A percentile compares a stretch with the other conserved stretches of the same genome.
Evolutionary conservation across 2,113 vertebrate species (phyloP).

Genomic region (Speoplatyrhinus poulsoni): DNA sequence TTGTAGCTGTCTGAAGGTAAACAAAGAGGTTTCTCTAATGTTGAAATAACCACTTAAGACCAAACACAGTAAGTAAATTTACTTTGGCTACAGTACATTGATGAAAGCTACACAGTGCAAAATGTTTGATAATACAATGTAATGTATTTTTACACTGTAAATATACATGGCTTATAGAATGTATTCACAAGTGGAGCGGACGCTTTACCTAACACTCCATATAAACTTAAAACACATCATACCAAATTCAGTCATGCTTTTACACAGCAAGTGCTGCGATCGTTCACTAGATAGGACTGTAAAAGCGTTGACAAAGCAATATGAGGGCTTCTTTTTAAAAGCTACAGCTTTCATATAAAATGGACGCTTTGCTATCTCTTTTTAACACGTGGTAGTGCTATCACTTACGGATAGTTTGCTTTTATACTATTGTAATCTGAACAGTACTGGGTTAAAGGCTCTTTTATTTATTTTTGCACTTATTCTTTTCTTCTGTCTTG

Average conservation of each 20-base stretch:
- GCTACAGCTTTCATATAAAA: conserved; percentile 50
- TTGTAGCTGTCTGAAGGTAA: conserved; percentile 47
- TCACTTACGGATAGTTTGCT: conserved; percentile 31
- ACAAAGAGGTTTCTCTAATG: conserved; percentile 43
- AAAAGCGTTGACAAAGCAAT: conserved; percentile 37
- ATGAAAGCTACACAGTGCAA: conserved; percentile 65
- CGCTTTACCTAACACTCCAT: conserved; percentile 31
- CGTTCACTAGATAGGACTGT: conserved; percentile 47
- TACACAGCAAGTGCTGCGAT: conserved; percentile 47
- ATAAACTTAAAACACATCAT: conserved; percentile 33
- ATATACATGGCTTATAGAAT: conserved; percentile 55
- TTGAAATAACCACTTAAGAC: conserved; percentile 48
- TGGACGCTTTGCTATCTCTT: conserved; percentile 1
- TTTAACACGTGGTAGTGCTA: conserved; percentile 62
- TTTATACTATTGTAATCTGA: conserved; percentile 4
- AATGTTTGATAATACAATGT: conserved; percentile 48
- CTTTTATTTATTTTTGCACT: neutral
- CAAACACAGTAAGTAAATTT: conserved; percentile 53
- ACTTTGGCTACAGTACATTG: conserved; percentile 62
- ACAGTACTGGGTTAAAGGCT: conserved; percentile 3
- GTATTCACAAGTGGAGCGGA: conserved; percentile 49
- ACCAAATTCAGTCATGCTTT: conserved; percentile 59
- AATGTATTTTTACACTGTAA: conserved; percentile 46
- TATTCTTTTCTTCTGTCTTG: neutral
- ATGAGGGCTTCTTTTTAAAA: conserved; percentile 17